Percentiles rank a stretch among this genome's conserved stretches.
phyloP scores from a whole-genome alignment of 2,888 invertebrate species.

The Drosophila pseudotalamancana region DNA sequence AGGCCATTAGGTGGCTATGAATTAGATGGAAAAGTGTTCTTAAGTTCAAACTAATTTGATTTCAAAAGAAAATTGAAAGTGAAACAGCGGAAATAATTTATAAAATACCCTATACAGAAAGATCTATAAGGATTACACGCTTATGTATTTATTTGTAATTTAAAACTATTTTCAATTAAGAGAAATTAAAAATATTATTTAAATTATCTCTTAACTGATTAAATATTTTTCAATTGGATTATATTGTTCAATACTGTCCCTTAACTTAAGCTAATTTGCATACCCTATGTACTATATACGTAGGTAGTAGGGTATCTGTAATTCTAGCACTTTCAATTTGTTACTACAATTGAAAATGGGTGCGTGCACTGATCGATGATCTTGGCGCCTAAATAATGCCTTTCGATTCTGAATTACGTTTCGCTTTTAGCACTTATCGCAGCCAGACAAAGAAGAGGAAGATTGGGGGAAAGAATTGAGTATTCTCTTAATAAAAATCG shows the following conservation, averaged over 20 bases:
- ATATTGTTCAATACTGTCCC: too few species aligned
- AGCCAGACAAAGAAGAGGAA: constrained; percentile 6
- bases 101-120: too few species aligned
- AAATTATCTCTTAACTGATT: neutral
- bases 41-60: too few species aligned
- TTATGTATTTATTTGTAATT: neutral
- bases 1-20: too few species aligned
- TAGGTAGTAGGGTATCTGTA: constrained; percentile 23
- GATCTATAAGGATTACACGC: too few species aligned
- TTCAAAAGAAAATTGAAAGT: too few species aligned
- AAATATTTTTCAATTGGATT: neutral
- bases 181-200: neutral
- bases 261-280: too few species aligned
- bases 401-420: constrained; percentile 48
- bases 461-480: constrained; percentile 13
- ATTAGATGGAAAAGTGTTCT: too few species aligned
- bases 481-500: constrained; percentile 10
- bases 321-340: neutral
- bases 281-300: too few species aligned
- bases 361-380: constrained; percentile 57
- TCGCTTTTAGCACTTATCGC: constrained; percentile 52
- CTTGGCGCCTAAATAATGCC: constrained; percentile 54
- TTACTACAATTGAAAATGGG: constrained; percentile 26
- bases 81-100: neutral
- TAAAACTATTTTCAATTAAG: neutral